Evolutionary conservation across 2,888 invertebrate genomes (phyloP).

Genomic region (Rutpela maculata): DNA sequence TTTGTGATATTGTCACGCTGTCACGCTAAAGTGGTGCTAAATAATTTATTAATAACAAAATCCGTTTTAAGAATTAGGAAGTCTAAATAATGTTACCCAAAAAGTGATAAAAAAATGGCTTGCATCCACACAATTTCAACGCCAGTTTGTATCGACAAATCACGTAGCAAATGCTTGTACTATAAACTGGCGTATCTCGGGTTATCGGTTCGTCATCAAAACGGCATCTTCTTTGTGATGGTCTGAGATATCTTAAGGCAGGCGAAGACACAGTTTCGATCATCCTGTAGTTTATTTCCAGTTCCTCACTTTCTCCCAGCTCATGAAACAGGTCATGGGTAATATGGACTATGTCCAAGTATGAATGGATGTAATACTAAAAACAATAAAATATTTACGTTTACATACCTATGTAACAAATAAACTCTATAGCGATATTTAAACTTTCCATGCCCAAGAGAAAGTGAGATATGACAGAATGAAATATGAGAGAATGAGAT

Average conservation of each 20-base stretch:
- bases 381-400: slow-evolving; percentile 45
- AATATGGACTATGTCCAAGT: slow-evolving; percentile 77
- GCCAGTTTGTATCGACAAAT: slow-evolving; percentile 76
- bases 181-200: slow-evolving; percentile 74
- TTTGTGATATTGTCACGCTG: too few relatives aligned
- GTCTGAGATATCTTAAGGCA: slow-evolving; percentile 73
- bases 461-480: too few relatives aligned
- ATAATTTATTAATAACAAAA: too few relatives aligned
- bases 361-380: slow-evolving; percentile 79
- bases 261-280: slow-evolving; percentile 75
- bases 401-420: too few relatives aligned
- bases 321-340: slow-evolving; percentile 66
- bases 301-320: slow-evolving; percentile 71
- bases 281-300: slow-evolving; percentile 72
- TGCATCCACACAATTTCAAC: slow-evolving; percentile 76
- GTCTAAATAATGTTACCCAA: slow-evolving; percentile 75
- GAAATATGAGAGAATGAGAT: too few relatives aligned
- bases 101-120: slow-evolving; percentile 79
- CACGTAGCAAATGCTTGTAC: slow-evolving; percentile 77
- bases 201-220: slow-evolving; percentile 76
- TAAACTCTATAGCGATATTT: too few relatives aligned
- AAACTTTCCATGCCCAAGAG: too few relatives aligned
- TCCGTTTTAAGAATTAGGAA: too few relatives aligned
- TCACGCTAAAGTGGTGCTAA: too few relatives aligned
- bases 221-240: slow-evolving; percentile 76